phyloP scores from a whole-genome alignment of 2,113 vertebrate species.

The Myotis davidii region DNA sequence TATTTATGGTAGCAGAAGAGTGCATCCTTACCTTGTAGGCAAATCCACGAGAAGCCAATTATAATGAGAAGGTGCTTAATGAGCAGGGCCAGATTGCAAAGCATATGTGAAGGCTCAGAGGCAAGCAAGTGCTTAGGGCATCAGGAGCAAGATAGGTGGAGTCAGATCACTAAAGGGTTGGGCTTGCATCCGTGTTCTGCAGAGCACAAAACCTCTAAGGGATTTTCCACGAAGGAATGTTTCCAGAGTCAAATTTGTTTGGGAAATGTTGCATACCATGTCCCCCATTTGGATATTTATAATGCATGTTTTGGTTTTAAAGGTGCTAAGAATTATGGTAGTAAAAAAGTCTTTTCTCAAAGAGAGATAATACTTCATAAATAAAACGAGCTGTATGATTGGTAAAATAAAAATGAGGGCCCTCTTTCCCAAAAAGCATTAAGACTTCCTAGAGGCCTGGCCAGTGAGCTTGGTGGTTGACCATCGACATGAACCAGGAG shows the following conservation, averaged over 20 bases:
- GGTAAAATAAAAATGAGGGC: slow-evolving; percentile 2
- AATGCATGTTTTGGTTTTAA: slow-evolving; percentile 38
- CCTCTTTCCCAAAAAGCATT: neutral
- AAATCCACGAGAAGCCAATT: slow-evolving; percentile 71
- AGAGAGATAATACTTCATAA: neutral
- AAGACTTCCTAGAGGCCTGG: neutral
- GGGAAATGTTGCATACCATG: neutral
- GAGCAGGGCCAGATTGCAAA: slow-evolving; percentile 61
- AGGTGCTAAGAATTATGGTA: neutral
- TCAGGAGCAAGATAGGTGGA: neutral
- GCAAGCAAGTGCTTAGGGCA: slow-evolving; percentile 7
- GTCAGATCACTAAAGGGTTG: neutral
- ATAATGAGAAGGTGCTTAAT: slow-evolving; percentile 55
- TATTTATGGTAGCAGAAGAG: slow-evolving; percentile 61
- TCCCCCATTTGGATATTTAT: neutral
- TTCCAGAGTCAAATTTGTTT: neutral
- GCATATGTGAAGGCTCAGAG: slow-evolving; percentile 40
- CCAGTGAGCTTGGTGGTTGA: too few relatives aligned
- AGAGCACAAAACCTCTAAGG: neutral
- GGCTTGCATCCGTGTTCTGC: neutral
- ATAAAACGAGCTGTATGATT: neutral
- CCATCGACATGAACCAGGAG: too few relatives aligned
- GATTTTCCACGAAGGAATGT: neutral
- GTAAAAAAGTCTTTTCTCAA: neutral
- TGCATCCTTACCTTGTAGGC: slow-evolving; percentile 53